phyloP scores from a whole-genome alignment of 2,888 invertebrate species.

The Melangyna quadrimaculata region DNA sequence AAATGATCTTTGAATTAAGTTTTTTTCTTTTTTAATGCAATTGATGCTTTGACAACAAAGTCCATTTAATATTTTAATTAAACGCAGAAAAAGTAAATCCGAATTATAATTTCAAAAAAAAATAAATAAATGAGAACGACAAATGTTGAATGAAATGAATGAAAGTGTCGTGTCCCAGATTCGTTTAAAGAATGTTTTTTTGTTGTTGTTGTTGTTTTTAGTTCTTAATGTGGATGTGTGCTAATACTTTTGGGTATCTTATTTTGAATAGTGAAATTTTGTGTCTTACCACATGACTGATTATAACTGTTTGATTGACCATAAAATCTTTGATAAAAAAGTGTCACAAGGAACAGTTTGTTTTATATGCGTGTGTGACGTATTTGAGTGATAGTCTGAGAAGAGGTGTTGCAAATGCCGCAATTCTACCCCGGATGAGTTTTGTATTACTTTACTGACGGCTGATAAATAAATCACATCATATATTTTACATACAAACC shows the following conservation, averaged over 20 bases:
- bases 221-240: conserved; percentile 15
- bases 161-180: conserved; percentile 66
- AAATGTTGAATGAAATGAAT: conserved; percentile 55
- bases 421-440: neutral
- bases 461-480: too few relatives aligned
- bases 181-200: conserved; percentile 34
- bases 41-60: neutral
- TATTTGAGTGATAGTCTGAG: neutral
- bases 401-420: neutral
- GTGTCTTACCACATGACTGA: conserved; percentile 42
- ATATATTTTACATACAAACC: too few relatives aligned
- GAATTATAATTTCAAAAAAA: conserved; percentile 31
- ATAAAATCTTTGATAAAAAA: conserved; percentile 16
- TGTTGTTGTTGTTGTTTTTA: too few relatives aligned
- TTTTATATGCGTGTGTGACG: conserved; percentile 30
- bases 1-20: neutral
- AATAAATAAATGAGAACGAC: conserved; percentile 20
- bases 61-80: conserved; percentile 31
- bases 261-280: conserved; percentile 15
- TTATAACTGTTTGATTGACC: conserved; percentile 52
- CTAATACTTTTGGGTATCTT: conserved; percentile 42
- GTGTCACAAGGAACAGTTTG: conserved; percentile 43
- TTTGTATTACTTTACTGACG: too few relatives aligned
- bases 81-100: conserved; percentile 17
- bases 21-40: neutral